Conservation (phyloP, 2,888 invertebrate species). For the Dryomyza anilis region DNA sequence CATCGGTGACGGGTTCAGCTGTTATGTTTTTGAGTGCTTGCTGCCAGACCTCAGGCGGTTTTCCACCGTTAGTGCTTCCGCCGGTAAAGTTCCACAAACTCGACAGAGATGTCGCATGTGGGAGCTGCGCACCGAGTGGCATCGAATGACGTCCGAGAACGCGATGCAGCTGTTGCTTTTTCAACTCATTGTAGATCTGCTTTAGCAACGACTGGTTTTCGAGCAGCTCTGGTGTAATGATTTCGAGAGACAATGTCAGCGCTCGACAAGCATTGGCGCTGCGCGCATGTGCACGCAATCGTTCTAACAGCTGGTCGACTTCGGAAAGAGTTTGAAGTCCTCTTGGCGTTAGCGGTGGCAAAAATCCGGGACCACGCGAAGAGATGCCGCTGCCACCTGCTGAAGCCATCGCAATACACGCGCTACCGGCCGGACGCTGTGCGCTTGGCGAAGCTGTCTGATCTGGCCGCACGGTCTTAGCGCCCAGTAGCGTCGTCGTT, state of each 20-base stretch:
- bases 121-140: conserved; percentile 37
- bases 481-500: conserved; percentile 48
- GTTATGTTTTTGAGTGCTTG: too few relatives aligned
- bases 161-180: conserved; percentile 56
- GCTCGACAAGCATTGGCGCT: conserved; percentile 33
- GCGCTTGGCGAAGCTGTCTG: conserved; percentile 55
- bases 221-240: conserved; percentile 74
- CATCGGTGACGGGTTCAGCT: background rate
- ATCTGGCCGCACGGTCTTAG: conserved; percentile 53
- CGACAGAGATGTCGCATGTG: conserved; percentile 44
- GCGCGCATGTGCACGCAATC: conserved; percentile 41
- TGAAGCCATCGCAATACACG: background rate
- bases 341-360: conserved; percentile 28
- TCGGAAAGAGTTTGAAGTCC: conserved; percentile 36
- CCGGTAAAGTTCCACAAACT: conserved; percentile 41
- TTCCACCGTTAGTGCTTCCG: conserved; percentile 15
- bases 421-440: conserved; percentile 41
- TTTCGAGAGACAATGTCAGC: conserved; percentile 62
- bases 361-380: conserved; percentile 39
- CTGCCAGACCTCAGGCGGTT: background rate
- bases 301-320: conserved; percentile 44
- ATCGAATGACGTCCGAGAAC: conserved; percentile 49
- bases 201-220: conserved; percentile 76
- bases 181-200: conserved; percentile 53
- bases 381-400: background rate